Evolutionary conservation across 2,888 invertebrate species (phyloP), one percentile per base, ranked within the genome.

Genomic region (Rhorus exstirpatorius): DNA sequence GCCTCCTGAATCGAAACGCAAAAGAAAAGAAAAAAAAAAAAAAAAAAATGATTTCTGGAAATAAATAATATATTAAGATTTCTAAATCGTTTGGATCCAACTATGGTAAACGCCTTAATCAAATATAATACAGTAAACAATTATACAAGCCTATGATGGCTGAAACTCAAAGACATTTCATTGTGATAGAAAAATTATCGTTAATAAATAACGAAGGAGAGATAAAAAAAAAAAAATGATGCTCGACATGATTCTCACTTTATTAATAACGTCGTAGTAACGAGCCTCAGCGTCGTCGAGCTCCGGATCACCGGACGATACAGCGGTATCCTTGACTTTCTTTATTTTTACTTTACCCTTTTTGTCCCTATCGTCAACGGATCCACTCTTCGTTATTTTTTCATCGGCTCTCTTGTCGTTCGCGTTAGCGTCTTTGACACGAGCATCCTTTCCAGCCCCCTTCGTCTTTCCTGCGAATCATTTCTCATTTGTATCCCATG

Each of bases 251-350:
- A 14, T 51, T 51, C 74, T 65, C 78, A 90, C 90, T 85, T 87
- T 87, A 49, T 88, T 84, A 8, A 92, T 80, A 14, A 88, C 84
- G 35, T 89, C 88, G 58, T 86, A 88, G 78, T 89, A 92, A 67
- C 87, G 87, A 26, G 79, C 83, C 67, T 92, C 91, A 10, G 88
- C 89, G n/a, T 88, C 87, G 0, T 70, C 70, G 35, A 92, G 80
- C 17, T 89, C 88, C 2, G 88, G 81, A 75, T 86, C 87, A 24
- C 83, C 84, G 41, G 83, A 77, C 44, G 74, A 67, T 17, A 24
- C 49, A 31, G 60, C 65, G 2, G 51, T 55, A 17, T 77, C 79
- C 41, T 82, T 85, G 2, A 41, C n/a, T 51, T 72, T 86, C 72
- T 63, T 83, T 4, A 55, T 65, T 70, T 83, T 75, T 4, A 26